phyloP scores from a whole-genome alignment of 2,888 invertebrate genomes.

The Cyclophora albipunctata region DNA sequence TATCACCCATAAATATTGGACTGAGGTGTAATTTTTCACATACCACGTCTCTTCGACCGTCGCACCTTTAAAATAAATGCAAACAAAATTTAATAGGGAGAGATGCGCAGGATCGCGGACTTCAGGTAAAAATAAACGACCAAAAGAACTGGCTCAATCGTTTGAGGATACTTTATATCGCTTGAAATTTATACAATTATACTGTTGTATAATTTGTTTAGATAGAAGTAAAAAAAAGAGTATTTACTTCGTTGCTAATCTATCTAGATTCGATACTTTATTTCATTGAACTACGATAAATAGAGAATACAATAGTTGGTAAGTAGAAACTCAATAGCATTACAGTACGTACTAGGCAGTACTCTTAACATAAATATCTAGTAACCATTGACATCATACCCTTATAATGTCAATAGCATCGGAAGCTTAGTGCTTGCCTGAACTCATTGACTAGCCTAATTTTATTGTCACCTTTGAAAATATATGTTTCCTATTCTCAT shows the following conservation, averaged over 20 bases:
- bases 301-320: too few species aligned
- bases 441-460: too few species aligned
- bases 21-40: conserved; percentile 76
- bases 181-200: conserved; percentile 30
- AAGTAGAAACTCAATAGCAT: too few species aligned
- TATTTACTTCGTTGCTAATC: conserved; percentile 3
- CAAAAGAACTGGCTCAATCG: conserved; percentile 55
- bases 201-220: conserved; percentile 25
- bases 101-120: conserved; percentile 71
- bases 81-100: conserved; percentile 77
- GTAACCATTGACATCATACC: too few species aligned
- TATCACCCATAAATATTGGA: conserved; percentile 76
- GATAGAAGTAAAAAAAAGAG: conserved; percentile 17
- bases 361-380: too few species aligned
- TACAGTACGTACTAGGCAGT: too few species aligned
- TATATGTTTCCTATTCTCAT: too few species aligned
- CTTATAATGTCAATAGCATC: too few species aligned
- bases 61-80: conserved; percentile 77
- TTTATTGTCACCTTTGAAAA: too few species aligned
- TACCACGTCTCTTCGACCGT: conserved; percentile 72
- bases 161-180: conserved; percentile 56
- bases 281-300: too few species aligned
- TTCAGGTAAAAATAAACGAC: conserved; percentile 73
- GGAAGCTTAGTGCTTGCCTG: too few species aligned
- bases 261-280: too few species aligned